A percentile compares a stretch with the other conserved stretches of the same genome.
Evolutionary conservation across 1,140 invertebrate species (phyloP).

Genomic region (Aphelenchoides fujianensis): DNA sequence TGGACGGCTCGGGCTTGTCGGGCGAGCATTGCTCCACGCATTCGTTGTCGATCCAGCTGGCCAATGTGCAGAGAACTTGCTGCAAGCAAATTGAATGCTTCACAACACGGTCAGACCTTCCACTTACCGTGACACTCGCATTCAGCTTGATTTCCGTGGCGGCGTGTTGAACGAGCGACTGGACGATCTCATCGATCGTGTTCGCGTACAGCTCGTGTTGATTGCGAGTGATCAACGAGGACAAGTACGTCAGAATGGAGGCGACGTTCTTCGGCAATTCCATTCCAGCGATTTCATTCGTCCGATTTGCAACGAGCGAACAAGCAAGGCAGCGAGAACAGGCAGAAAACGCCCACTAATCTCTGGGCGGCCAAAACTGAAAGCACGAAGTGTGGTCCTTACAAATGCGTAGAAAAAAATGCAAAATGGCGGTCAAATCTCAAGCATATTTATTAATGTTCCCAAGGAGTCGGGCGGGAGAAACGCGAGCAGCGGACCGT

Average conservation of each 20-base stretch:
- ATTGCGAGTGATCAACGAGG: neutral
- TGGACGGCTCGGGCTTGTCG: neutral
- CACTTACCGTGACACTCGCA: neutral
- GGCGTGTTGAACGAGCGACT: neutral
- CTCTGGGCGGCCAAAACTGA: too few species aligned
- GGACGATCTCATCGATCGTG: neutral
- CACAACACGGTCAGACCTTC: neutral
- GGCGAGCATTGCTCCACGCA: neutral
- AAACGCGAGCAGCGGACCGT: too few species aligned
- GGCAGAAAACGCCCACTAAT: too few species aligned
- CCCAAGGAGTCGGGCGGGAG: too few species aligned
- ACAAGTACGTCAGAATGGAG: neutral
- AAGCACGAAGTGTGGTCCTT: too few species aligned
- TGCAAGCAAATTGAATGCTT: neutral
- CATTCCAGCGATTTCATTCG: slow-evolving; percentile 7
- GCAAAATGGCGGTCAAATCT: too few species aligned
- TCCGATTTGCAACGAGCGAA: neutral
- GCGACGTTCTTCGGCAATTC: slow-evolving; percentile 4
- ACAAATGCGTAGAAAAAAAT: too few species aligned
- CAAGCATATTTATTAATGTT: too few species aligned
- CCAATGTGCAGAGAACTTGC: neutral
- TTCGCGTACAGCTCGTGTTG: slow-evolving; percentile 1
- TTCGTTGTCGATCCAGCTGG: neutral
- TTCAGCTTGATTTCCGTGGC: neutral
- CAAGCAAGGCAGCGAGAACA: too few species aligned